These are phyloP conservation scores for Hippocampus kuda DNA, from an alignment of 2,797 vertebrate genomes.

Conservation along the genomic window DNA sequence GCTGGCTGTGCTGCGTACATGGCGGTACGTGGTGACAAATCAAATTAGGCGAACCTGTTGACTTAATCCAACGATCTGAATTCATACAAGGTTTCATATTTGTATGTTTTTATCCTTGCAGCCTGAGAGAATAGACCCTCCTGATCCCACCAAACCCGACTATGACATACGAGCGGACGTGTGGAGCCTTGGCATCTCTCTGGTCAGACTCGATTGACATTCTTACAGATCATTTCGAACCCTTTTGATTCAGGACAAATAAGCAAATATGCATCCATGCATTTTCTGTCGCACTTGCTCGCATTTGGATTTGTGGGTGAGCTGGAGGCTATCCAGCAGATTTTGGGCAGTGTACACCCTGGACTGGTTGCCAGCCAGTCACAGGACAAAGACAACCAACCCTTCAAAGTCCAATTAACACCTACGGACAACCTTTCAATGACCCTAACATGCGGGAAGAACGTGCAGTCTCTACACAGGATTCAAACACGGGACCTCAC, in stretches of 20 bases:
- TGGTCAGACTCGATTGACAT: slow-evolving; percentile 62
- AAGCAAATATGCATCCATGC: neutral
- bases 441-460: too few relatives aligned
- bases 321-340: too few relatives aligned
- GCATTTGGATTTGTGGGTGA: too few relatives aligned
- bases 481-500: too few relatives aligned
- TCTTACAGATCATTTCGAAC: neutral
- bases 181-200: slow-evolving; percentile 92
- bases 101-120: slow-evolving; percentile 38
- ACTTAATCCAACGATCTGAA: neutral
- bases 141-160: slow-evolving; percentile 90
- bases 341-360: too few relatives aligned
- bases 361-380: too few relatives aligned
- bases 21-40: slow-evolving; percentile 72
- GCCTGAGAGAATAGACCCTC: slow-evolving; percentile 93
- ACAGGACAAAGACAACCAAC: too few relatives aligned
- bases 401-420: too few relatives aligned
- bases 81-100: neutral
- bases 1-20: slow-evolving; percentile 95
- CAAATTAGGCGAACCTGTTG: neutral
- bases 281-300: too few relatives aligned
- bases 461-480: too few relatives aligned
- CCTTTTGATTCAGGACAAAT: neutral
- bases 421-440: too few relatives aligned
- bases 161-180: slow-evolving; percentile 94